These are phyloP conservation scores for Tetanocera ferruginea DNA, from an alignment of 2,888 invertebrate species.

Conservation along the genomic window DNA sequence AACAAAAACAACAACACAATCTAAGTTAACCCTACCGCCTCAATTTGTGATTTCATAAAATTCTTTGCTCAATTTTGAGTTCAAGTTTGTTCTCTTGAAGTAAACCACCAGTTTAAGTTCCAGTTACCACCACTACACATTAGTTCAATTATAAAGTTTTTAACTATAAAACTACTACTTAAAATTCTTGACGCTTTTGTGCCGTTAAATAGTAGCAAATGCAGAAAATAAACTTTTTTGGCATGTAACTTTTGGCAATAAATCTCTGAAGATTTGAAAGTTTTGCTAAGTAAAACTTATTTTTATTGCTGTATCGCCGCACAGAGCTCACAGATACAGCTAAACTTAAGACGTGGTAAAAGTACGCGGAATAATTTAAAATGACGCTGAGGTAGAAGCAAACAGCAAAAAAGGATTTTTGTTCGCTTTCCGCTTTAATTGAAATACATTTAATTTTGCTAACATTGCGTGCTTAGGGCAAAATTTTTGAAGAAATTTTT, in stretches of 20 bases:
- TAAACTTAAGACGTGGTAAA: not conserved
- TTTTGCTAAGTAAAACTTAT: constrained; percentile 11
- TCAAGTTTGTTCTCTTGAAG: not conserved
- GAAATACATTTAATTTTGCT: not conserved
- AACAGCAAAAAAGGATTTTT: not conserved
- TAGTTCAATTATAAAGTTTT: not conserved
- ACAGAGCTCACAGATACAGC: not conserved
- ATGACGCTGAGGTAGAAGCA: not conserved
- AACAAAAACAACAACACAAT: too few relatives aligned
- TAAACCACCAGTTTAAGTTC: not conserved
- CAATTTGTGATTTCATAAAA: too few relatives aligned
- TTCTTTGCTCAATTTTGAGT: too few relatives aligned
- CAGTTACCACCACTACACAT: not conserved
- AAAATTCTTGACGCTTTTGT: not conserved
- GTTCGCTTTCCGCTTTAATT: not conserved
- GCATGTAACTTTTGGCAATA: not conserved
- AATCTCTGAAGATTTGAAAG: constrained; percentile 10
- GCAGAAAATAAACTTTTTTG: not conserved
- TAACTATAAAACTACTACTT: not conserved
- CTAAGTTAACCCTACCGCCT: too few relatives aligned
- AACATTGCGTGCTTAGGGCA: too few relatives aligned
- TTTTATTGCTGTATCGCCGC: constrained; percentile 6
- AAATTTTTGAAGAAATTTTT: too few relatives aligned
- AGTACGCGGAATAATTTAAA: not conserved
- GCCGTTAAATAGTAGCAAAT: not conserved